phyloP scores from a whole-genome alignment of 2,113 vertebrate genomes.

The Psammodynastes pulverulentus region DNA sequence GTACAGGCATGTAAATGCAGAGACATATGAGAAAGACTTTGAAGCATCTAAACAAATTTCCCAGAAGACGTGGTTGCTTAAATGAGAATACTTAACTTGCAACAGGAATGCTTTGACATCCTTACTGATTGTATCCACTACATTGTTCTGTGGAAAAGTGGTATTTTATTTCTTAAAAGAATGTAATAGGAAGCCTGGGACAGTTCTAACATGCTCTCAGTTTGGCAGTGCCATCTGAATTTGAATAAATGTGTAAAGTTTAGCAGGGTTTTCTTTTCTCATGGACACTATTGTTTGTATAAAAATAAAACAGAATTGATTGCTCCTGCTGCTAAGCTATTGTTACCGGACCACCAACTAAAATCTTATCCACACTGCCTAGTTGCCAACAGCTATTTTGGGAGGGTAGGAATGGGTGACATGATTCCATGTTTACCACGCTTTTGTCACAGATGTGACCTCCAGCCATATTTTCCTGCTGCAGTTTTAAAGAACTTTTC shows the following conservation, averaged over 20 bases:
- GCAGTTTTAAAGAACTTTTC: not conserved
- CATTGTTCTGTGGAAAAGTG: not conserved
- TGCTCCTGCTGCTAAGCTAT: not conserved
- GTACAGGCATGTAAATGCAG: not conserved
- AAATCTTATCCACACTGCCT: not conserved
- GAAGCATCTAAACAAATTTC: not conserved
- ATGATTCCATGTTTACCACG: not conserved
- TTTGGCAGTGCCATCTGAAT: conserved; percentile 24
- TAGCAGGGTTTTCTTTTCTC: not conserved
- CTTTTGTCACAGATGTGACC: not conserved
- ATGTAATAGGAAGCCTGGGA: conserved; percentile 44
- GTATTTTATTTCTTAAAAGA: not conserved
- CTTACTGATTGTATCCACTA: not conserved
- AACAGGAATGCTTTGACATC: not conserved
- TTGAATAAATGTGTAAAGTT: conserved; percentile 10
- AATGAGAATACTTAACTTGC: not conserved
- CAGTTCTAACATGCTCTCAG: conserved; percentile 19
- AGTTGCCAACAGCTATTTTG: not conserved
- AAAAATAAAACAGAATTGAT: not conserved
- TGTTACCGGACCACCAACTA: not conserved
- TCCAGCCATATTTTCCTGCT: not conserved
- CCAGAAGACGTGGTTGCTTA: not conserved
- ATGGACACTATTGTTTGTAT: not conserved
- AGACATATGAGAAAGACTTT: not conserved
- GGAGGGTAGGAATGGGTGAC: not conserved